Base-by-base conservation (phyloP, 1,140 invertebrate species). In the Lordiphosa collinella region DNA sequence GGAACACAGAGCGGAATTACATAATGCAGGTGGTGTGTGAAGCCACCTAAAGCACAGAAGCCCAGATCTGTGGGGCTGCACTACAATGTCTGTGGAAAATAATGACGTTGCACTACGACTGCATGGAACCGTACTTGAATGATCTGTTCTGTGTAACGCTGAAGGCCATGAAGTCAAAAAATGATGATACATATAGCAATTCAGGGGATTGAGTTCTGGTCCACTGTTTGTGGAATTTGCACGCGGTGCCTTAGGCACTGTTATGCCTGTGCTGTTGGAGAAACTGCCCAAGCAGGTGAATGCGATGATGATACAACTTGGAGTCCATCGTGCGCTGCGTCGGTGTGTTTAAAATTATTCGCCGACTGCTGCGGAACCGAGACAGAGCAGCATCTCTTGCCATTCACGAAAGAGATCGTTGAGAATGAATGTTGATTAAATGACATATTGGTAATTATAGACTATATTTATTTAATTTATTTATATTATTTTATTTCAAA, bases 161-260 rank as follows among this genome's bases (percentile, higher is more conserved):
- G 88, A 96, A 99, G 90, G 98, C 98, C 10, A 99, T 99, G 97
- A 98, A 98, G 90, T 97, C 95, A 32, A 96, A 98, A 37, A 93
- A 95, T 55, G 97, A 99, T 91, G 97, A n/a, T n/a, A n/a, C n/a
- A 99, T 70, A 95, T 99, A 37, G 94, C 97, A 22, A 91, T 99
- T 34, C 99, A 99, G 91, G 99, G 98, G 66, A 99, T 99, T 90
- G 99, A 99, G 90, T 99, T 99, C 90, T 99, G 99, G 99, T 99
- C 98, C 0, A 99, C 98, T 87, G 98, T 99, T 0, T 98, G 98
- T 86, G 99, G 99, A 95, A 90, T 99, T 99, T 91, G 98, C 98
- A 13, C 96, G 97, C 90, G 98, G 98, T 55, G 99, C 98, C 36
- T 90, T 99, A 3, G 96, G 97, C 84, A 99, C 95, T 89, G 92